Base-by-base conservation (phyloP, 2,113 vertebrate species). In the Xiphophorus hellerii region DNA sequence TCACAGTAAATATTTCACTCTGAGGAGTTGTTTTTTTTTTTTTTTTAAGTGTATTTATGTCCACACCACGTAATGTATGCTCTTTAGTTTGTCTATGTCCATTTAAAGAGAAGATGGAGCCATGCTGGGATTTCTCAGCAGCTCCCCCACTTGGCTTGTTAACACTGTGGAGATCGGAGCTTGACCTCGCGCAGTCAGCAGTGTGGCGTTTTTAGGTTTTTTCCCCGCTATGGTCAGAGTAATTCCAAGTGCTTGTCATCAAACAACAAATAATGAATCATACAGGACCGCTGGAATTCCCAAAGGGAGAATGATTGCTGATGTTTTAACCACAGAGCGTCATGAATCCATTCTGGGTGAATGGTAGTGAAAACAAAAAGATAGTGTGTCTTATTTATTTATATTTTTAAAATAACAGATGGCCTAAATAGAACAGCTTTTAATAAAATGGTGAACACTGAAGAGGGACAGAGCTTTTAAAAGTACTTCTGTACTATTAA, bases 31-130 rank as follows among this genome's bases (percentile, higher is more conserved):
- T 22, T 51, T 20, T 10, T 33, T 2, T 35, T 2, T 35, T n/a
- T 35, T 35, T 44, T 65, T 35, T 44, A 44, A 35, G 30, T 8
- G 11, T 48, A 5, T 37, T 66, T 66, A 11, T 35, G 22, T 37
- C 20, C 22, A 37, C 8, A 37, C 3, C 20, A 65, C 22, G 4
- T 5, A 48, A 48, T 20, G 44, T 48, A 17, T 25, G 2, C n/a
- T 3, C 25, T 33, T 65, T 65, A 22, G 22, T 58, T 28, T 67
- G 20, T 76, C 42, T 31, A 62, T 15, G 58, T 25, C 37, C 39
- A 20, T 69, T 75, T 62, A 69, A 69, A 62, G 58, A 68, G 58
- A 76, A 61, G 28, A 48, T 48, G 15, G 61, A 39, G 15, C 39
- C 65, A 63, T 13, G 42, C 72, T 66, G 62, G 31, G 30, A 66